Evolutionary conservation across 2,797 vertebrate species (phyloP), one percentile per base, ranked within the genome.

Genomic region (Acrocephalus scirpaceus): DNA sequence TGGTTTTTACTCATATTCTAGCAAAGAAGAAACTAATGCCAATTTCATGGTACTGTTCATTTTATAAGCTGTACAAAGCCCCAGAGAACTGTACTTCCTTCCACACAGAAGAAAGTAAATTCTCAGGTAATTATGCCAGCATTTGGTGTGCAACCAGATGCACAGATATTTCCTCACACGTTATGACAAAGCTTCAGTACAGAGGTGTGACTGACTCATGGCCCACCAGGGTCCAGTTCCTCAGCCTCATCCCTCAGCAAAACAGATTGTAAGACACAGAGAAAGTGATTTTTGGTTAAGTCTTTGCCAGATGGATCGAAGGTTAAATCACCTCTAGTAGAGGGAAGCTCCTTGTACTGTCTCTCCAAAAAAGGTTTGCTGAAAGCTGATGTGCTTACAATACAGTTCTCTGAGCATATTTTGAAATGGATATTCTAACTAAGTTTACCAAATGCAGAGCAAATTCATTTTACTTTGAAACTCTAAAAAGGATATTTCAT

Each of bases 341-440:
- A 54, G 9, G 8, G 4, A 18, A 80, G 16, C 12, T 32, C 9
- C 38, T 38, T 79, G 16, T 26, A 48, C 4, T 26, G 11, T 25
- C 21, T 60, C 29, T 70, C 14, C 14, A 1, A 0, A 36, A 72
- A 75, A 18, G 8, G 6, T 8, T 23, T 54, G 25, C n/a, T 90
- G 48, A 74, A 74, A 47, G 14, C 19, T 61, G 30, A 18, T 29
- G 14, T 8, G 25, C 9, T 71, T 80, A 19, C 5, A 45, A 57
- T 50, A 57, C 1, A 61, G 4, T 12, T 26, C n/a, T 54, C 19
- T 64, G 32, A 77, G 9, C 3, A 21, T 77, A 54, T 65, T 91
- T 91, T 81, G 44, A 83, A 91, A 94, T 13, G 45, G 75, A 70
- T 90, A 88, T 88, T 95, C n/a, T 18, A 27, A 87, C 54, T 93